phyloP scores from a whole-genome alignment of 2,888 invertebrate genomes.

The Perizoma affinitatum region DNA sequence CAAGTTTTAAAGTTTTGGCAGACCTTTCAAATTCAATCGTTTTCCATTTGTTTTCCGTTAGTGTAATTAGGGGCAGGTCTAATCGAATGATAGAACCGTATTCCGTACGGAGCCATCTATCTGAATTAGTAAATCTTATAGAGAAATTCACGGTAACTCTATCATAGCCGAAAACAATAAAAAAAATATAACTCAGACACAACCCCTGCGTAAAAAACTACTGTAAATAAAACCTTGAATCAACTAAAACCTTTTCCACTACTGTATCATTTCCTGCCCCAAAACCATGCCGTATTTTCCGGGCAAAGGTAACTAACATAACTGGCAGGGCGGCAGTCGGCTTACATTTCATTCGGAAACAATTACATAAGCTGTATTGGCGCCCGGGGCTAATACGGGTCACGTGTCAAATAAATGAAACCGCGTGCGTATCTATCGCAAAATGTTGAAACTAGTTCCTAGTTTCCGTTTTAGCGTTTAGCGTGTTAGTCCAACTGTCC shows the following conservation, averaged over 20 bases:
- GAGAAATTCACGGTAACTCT: no score
- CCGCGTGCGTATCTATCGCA: background rate
- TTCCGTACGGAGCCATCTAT: no score
- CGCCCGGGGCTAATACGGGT: conserved; percentile 27
- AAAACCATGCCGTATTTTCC: conserved; percentile 22
- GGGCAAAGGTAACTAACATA: conserved; percentile 24
- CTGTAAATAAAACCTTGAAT: conserved; percentile 8
- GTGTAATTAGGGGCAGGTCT: no score
- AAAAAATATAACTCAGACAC: background rate
- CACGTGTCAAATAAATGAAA: conserved; percentile 20
- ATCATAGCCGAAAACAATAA: background rate
- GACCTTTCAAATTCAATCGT: no score
- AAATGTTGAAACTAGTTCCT: background rate
- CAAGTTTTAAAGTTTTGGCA: no score
- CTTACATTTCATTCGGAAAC: conserved; percentile 52
- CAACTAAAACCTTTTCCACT: conserved; percentile 22
- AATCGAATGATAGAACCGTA: no score
- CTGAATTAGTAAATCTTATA: no score
- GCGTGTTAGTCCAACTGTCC: background rate
- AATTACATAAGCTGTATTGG: conserved; percentile 46
- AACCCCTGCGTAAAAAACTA: background rate
- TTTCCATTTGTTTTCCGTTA: no score
- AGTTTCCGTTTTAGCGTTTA: background rate
- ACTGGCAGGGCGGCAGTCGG: conserved; percentile 41
- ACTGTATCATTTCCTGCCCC: conserved; percentile 23